Base-by-base conservation (phyloP, 2,113 vertebrate species). In the Pituophis catenifer region DNA sequence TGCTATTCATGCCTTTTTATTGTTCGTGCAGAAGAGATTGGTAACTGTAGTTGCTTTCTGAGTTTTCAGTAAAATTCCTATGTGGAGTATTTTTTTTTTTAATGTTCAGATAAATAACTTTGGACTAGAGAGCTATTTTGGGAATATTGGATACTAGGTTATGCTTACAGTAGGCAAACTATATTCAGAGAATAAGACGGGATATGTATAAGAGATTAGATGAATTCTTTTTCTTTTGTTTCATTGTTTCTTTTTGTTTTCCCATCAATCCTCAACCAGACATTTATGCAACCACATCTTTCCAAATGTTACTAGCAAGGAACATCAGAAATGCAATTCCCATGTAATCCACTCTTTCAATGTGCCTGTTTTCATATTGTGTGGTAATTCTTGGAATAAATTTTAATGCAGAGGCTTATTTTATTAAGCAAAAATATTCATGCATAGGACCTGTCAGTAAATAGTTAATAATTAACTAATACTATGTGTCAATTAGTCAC, bases 11-110 rank as follows among this genome's bases (percentile, higher is more conserved):
- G 53, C 3, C 17, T 91, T 58, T 92, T 57, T 19, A 17, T 52
- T 81, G 33, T 44, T 55, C 12, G 55, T 59, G 89, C 89, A 90
- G 70, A 57, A 90, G 15, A 81, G 1, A 23, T 38, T 54, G 81
- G 44, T 91, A 90, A 94, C 7, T 2, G 6, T 26, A 93, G 88
- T 12, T 88, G 88, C n/a, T 81, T 92, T 81, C 65, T 91, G 6
- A 88, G 85, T 11, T 24, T 70, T 90, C 53, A 96, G 93, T 19
- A 93, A 92, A 92, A n/a, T 0, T 87, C 17, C 92, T 86, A 86
- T 0, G 0, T 88, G 12, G 75, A 70, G 50, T 90, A 53, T 91
- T 50, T 50, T 53, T 38, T 93, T 91, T 55, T 93, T 89, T 5
- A 11, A 29, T 1, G 58, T 94, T 94, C 90, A 0, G 0, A 89